Percentiles rank a stretch among this genome's conserved stretches.
Conservation (phyloP, 2,113 vertebrate genomes). For the Petrocephalus zakoni region DNA sequence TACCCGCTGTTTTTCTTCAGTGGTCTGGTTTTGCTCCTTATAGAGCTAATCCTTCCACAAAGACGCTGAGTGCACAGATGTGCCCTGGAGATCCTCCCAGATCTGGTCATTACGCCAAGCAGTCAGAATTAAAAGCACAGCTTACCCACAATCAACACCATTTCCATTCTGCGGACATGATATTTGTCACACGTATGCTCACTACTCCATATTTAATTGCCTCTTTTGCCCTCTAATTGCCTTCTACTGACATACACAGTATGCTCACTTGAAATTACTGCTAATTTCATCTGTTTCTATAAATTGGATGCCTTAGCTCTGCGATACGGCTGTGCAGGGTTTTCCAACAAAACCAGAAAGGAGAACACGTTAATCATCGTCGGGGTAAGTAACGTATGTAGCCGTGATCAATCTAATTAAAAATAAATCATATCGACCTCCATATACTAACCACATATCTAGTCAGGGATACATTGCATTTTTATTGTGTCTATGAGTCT, state of each 20-base stretch:
- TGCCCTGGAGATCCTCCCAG: neutral
- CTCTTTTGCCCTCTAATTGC: neutral
- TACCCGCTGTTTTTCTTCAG: neutral
- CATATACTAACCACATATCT: neutral
- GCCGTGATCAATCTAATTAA: neutral
- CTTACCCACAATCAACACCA: neutral
- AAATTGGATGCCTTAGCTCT: neutral
- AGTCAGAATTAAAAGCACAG: neutral
- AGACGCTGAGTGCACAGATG: neutral
- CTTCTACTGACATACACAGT: neutral
- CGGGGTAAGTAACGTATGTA: neutral
- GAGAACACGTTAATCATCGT: neutral
- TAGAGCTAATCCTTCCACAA: neutral
- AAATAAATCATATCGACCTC: neutral
- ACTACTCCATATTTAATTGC: neutral
- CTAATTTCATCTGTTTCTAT: slow-evolving; percentile 40
- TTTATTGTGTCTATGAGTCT: neutral
- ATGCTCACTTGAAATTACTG: neutral
- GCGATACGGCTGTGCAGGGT: neutral
- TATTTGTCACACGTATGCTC: neutral
- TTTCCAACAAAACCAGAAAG: neutral
- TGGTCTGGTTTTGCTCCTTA: neutral
- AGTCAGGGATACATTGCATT: neutral
- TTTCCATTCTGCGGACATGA: neutral
- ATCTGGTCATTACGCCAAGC: neutral